Percentiles rank a stretch among this genome's conserved stretches.
Conservation (phyloP, 1,140 invertebrate species). For the Apocrypta bakeri region DNA sequence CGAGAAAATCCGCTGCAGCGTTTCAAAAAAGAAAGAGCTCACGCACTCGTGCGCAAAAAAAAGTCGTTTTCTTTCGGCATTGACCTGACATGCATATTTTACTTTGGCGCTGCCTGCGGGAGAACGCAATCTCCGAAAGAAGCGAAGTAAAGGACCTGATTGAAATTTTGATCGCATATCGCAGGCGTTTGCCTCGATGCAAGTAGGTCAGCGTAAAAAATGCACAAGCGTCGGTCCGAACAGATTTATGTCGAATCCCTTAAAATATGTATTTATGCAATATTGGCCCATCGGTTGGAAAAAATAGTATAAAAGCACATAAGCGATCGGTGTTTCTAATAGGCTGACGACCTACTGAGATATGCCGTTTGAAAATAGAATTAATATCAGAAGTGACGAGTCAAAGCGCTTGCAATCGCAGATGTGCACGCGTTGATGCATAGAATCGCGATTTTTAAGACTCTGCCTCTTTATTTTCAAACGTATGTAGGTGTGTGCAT, state of each 20-base stretch:
- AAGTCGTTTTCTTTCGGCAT: background rate
- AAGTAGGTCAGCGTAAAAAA: slow-evolving; percentile 22
- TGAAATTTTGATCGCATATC: slow-evolving; percentile 34
- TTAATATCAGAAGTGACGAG: background rate
- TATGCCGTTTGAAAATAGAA: background rate
- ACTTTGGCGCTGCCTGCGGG: background rate
- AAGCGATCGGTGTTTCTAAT: no score
- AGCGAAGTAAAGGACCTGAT: background rate
- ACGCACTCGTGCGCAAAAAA: background rate
- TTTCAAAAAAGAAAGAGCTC: background rate
- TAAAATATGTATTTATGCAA: background rate
- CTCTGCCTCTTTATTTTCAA: no score
- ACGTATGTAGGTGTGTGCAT: no score
- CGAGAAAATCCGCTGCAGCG: background rate
- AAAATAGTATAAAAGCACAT: no score
- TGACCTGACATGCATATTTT: background rate
- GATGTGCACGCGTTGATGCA: no score
- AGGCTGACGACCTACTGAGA: no score
- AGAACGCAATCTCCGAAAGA: background rate
- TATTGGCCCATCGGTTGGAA: no score
- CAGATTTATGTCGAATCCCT: no score
- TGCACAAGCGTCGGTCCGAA: background rate
- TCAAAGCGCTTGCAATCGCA: background rate
- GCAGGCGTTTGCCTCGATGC: background rate
- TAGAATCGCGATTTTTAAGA: background rate